A percentile compares a stretch with the other conserved stretches of the same genome.
Conservation (phyloP, 2,113 vertebrate genomes). For the Eudorcas thomsonii region DNA sequence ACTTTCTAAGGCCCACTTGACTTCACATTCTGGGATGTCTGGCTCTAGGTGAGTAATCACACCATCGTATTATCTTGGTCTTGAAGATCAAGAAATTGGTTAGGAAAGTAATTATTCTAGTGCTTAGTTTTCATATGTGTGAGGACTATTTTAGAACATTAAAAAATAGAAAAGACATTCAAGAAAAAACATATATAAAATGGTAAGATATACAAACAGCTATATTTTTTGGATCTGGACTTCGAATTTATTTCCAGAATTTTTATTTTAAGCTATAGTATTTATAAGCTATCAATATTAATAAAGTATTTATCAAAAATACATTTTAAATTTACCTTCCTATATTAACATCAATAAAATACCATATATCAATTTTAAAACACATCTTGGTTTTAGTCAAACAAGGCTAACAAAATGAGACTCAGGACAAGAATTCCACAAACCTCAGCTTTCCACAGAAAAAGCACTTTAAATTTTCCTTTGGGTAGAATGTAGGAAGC, state of each 20-base stretch:
- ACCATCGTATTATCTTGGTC: too few species aligned
- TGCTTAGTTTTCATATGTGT: neutral
- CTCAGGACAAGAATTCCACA: neutral
- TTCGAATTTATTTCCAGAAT: constrained; percentile 34
- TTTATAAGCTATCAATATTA: constrained; percentile 17
- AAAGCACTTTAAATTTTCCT: neutral
- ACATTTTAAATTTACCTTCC: constrained; percentile 9
- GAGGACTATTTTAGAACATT: neutral
- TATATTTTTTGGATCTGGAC: neutral
- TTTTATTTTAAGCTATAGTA: neutral
- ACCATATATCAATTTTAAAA: neutral
- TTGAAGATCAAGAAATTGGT: neutral
- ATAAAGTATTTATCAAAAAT: constrained; percentile 22
- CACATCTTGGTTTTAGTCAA: neutral
- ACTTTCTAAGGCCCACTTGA: too few species aligned
- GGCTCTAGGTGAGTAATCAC: too few species aligned
- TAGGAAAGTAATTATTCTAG: constrained; percentile 23
- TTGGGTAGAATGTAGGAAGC: neutral
- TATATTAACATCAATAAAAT: constrained; percentile 34
- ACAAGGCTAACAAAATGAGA: constrained; percentile 10
- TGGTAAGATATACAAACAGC: neutral
- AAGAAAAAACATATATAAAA: neutral
- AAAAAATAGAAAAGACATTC: neutral
- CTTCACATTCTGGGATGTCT: too few species aligned
- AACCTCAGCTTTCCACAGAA: neutral